A percentile compares a stretch with the other conserved stretches of the same genome.
phyloP scores from a whole-genome alignment of 2,888 invertebrate genomes.

The Aromia moschata region DNA sequence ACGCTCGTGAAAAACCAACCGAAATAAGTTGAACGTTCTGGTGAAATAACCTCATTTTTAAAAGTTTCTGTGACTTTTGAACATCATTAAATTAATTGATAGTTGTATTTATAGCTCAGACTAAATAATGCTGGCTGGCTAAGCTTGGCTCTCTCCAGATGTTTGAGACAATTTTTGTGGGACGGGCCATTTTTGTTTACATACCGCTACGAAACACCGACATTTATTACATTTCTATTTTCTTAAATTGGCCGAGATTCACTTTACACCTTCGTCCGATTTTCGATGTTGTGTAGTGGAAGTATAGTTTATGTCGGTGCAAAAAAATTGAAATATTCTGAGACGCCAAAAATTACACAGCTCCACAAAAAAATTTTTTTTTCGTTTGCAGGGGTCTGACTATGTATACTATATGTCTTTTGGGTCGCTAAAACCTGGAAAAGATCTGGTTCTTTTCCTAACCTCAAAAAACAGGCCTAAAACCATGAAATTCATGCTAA shows the following conservation, averaged over 20 bases:
- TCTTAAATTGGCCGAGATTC: slow-evolving; percentile 25
- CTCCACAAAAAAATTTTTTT: no score
- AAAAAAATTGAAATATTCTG: no score
- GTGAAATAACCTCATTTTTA: slow-evolving; percentile 57
- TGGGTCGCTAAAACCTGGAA: no score
- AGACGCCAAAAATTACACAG: no score
- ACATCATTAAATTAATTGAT: slow-evolving; percentile 60
- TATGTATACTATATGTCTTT: no score
- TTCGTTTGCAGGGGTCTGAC: no score
- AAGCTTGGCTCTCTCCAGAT: slow-evolving; percentile 48
- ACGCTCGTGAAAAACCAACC: slow-evolving; percentile 19
- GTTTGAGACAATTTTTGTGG: slow-evolving; percentile 52
- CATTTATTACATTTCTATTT: slow-evolving; percentile 25
- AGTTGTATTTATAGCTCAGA: slow-evolving; percentile 60
- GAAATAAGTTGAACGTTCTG: slow-evolving; percentile 52
- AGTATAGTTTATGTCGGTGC: no score
- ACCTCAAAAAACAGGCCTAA: no score
- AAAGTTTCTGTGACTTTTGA: slow-evolving; percentile 57
- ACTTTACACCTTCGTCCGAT: slow-evolving; percentile 10
- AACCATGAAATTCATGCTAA: no score
- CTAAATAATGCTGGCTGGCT: slow-evolving; percentile 53
- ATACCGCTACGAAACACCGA: slow-evolving; percentile 38
- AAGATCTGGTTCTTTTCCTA: no score
- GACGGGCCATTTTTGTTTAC: slow-evolving; percentile 49
- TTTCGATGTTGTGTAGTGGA: no score